A percentile compares a stretch with the other conserved stretches of the same genome.
These are phyloP conservation scores for Tursiops truncatus DNA, from an alignment of 2,113 vertebrate genomes.

Conservation along the genomic window DNA sequence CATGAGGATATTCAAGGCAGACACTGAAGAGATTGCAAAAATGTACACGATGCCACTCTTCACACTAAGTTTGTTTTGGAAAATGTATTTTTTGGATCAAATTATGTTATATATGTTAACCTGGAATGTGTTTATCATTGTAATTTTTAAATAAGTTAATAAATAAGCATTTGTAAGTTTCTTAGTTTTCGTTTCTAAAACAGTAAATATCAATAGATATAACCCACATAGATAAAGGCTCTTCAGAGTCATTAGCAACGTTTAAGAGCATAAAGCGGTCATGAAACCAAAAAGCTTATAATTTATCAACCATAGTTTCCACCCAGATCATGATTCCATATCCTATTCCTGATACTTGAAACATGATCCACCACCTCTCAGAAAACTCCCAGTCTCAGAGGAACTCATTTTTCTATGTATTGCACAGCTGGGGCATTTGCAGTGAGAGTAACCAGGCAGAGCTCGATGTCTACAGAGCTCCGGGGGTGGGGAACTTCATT, in stretches of 20 bases:
- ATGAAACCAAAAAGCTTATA: neutral
- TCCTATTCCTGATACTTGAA: neutral
- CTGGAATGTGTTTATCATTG: neutral
- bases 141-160: slow-evolving; percentile 7
- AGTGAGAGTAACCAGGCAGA: neutral
- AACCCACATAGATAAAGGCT: neutral
- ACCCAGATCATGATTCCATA: neutral
- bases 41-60: neutral
- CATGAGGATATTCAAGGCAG: neutral
- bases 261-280: neutral
- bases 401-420: neutral
- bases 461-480: neutral
- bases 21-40: neutral
- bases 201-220: neutral
- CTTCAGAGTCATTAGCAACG: neutral
- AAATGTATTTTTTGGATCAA: neutral
- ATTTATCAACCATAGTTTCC: neutral
- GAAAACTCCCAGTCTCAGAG: neutral
- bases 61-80: neutral
- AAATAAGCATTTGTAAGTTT: neutral
- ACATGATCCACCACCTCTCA: neutral
- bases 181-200: neutral
- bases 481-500: neutral
- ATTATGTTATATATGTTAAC: neutral
- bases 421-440: neutral